phyloP scores from a whole-genome alignment of 2,888 invertebrate genomes.

The Tenodera sinensis region DNA sequence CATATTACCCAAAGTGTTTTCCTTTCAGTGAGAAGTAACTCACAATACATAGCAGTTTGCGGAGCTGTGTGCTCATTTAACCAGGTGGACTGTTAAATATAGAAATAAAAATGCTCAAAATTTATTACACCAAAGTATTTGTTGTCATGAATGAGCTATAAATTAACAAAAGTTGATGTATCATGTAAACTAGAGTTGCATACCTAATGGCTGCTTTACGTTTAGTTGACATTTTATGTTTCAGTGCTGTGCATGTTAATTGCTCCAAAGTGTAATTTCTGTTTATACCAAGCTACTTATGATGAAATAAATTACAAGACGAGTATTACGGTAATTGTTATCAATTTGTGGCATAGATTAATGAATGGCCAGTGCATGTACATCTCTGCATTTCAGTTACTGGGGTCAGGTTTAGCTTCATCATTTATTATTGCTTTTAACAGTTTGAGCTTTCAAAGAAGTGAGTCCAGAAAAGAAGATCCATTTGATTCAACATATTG shows the following conservation, averaged over 20 bases:
- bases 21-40: not conserved
- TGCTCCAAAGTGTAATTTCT: not conserved
- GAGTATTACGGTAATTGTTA: not conserved
- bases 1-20: not conserved
- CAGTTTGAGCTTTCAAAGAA: no score
- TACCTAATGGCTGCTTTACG: not conserved
- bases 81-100: not conserved
- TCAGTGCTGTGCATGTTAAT: not conserved
- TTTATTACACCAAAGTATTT: not conserved
- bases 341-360: not conserved
- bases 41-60: not conserved
- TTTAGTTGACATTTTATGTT: not conserved
- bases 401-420: no score
- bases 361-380: no score
- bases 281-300: not conserved
- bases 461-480: no score
- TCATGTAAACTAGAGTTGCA: not conserved
- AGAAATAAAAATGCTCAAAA: not conserved
- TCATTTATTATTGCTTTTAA: no score
- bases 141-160: not conserved
- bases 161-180: not conserved
- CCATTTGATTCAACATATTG: no score
- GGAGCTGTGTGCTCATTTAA: not conserved
- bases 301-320: not conserved
- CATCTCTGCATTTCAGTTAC: no score